These are phyloP conservation scores for Sebastes kiyomatsui DNA, from an alignment of 2,797 vertebrate species.

Conservation along the genomic window DNA sequence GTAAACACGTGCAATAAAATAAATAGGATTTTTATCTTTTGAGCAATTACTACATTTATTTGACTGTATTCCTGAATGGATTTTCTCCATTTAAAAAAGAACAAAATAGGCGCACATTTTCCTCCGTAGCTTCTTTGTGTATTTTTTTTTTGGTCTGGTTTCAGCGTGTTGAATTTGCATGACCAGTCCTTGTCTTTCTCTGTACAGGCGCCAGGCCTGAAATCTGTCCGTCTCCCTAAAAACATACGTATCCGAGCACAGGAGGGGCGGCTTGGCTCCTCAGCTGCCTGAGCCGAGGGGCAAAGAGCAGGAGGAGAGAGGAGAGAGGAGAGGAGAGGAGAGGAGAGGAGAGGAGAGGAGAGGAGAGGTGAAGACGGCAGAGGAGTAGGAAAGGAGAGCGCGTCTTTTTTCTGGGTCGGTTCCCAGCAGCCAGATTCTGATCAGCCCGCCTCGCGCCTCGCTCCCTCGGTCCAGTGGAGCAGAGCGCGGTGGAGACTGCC, in stretches of 20 bases:
- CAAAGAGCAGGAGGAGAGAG: slow-evolving; percentile 45
- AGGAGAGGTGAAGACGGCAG: slow-evolving; percentile 22
- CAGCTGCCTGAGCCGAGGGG: slow-evolving; percentile 52
- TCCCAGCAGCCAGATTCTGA: slow-evolving; percentile 68
- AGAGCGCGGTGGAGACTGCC: slow-evolving; percentile 49
- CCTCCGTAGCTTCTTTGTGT: slow-evolving; percentile 3
- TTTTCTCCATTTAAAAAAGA: slow-evolving; percentile 2
- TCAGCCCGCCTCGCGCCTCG: slow-evolving; percentile 46
- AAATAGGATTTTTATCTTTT: neutral
- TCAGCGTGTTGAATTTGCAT: slow-evolving; percentile 44
- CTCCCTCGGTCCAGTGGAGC: slow-evolving; percentile 71
- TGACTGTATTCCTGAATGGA: neutral
- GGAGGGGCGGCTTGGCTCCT: slow-evolving; percentile 59
- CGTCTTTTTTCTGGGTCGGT: slow-evolving; percentile 40
- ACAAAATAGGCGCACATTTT: neutral
- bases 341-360: slow-evolving; percentile 12
- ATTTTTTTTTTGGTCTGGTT: slow-evolving; percentile 41
- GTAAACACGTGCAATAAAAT: slow-evolving; percentile 5
- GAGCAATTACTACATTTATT: neutral
- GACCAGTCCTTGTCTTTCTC: slow-evolving; percentile 50
- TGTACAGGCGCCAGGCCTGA: slow-evolving; percentile 71
- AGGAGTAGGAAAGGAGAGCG: slow-evolving; percentile 5
- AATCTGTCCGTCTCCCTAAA: slow-evolving; percentile 67
- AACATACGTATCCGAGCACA: slow-evolving; percentile 61
- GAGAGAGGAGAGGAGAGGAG: slow-evolving; percentile 14